Evolutionary conservation across 1,140 invertebrate species (phyloP), one percentile per base, ranked within the genome.

Genomic region (Ridgeia piscesae): DNA sequence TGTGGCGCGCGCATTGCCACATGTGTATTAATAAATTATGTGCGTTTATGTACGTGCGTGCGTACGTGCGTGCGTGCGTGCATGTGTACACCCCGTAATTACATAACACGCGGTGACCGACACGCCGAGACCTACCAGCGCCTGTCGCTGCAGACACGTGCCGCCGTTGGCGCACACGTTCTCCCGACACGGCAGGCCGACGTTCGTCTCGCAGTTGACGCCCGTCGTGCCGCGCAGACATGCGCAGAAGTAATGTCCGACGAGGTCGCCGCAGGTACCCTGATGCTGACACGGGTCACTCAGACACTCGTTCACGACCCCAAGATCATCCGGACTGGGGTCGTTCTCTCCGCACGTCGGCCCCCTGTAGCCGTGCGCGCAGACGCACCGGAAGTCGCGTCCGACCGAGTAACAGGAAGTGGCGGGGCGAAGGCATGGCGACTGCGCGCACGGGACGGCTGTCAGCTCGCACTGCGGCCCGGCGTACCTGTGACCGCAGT

Each of bases 211-310:
- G 17, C 58, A 77, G 58, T 77, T 77, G 58, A 77, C 58, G 14
- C 91, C 91, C 4, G 91, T 92, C 48, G 33, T 34, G 17, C 92
- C 92, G 31, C 17, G 21, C 34, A 91, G 27, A 33, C 91, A 91
- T 6, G 48, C 34, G 11, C 42, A 50, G 34, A 48, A 9, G 48
- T 35, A 91, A 17, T n/a, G 34, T 9, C 91, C 42, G 31, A 92
- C 92, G n/a, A 27, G 34, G 58, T 35, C 91, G 21, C 42, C 42
- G 89, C 93, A 93, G 6, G 88, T 88, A 9, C 92, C 92, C n/a
- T 42, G n/a, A 35, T 93, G 27, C 27, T 58, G 34, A 42, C 93
- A 93, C 58, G 93, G 92, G 33, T 17, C 35, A 50, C 48, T 89
- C 89, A 91, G 89, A 42, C 89, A 90, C 89, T 90, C 89, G 89